Evolutionary conservation across 2,113 vertebrate species (phyloP).

Genomic region (Thermophis baileyi): DNA sequence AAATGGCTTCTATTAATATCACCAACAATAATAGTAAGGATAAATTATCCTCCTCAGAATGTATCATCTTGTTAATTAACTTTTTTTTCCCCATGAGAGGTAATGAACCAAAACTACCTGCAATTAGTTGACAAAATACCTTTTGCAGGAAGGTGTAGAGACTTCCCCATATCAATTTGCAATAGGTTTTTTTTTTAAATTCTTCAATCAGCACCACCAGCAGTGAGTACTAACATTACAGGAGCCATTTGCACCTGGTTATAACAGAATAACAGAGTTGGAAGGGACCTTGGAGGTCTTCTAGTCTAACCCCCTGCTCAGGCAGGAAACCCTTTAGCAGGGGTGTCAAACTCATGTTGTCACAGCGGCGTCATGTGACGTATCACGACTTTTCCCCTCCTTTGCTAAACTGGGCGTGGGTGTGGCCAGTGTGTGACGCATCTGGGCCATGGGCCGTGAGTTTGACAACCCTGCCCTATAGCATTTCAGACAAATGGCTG

Average conservation of each 20-base stretch:
- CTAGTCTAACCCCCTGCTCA: background rate
- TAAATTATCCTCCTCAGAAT: slow-evolving; percentile 19
- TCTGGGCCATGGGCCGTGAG: no score
- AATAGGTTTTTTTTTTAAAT: background rate
- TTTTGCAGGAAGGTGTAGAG: background rate
- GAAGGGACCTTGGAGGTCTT: background rate
- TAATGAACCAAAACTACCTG: background rate
- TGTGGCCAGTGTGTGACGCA: no score
- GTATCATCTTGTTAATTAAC: slow-evolving; percentile 6
- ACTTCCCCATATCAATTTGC: background rate
- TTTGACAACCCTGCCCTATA: background rate
- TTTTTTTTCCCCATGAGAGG: background rate
- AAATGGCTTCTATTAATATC: slow-evolving; percentile 21
- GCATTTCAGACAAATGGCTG: background rate
- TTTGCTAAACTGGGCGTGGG: no score
- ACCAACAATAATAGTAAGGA: slow-evolving; percentile 12
- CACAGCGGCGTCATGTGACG: no score
- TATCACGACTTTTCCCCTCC: no score
- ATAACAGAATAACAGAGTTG: background rate
- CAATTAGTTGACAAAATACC: background rate
- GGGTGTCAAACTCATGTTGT: no score
- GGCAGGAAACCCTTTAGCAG: background rate
- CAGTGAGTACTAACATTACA: background rate
- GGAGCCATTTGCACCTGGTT: background rate
- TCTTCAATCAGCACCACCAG: background rate